These are phyloP conservation scores for Nephrotoma flavescens DNA, from an alignment of 2,888 invertebrate species.

Conservation along the genomic window DNA sequence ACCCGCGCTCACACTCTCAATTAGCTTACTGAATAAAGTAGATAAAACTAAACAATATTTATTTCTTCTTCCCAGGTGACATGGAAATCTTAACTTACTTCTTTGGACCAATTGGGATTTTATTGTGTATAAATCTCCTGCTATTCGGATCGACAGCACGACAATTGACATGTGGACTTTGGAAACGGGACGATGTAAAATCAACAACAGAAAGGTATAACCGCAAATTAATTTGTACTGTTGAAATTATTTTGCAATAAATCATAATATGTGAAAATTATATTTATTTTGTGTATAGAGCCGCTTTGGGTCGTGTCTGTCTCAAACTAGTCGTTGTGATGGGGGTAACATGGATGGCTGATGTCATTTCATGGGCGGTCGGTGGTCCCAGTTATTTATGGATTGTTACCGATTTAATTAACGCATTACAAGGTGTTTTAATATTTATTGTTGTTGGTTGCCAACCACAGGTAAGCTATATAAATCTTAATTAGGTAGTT, in stretches of 20 bases:
- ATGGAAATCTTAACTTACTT: slow-evolving; percentile 72
- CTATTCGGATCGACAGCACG: slow-evolving; percentile 69
- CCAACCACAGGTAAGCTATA: slow-evolving; percentile 56
- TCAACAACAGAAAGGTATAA: slow-evolving; percentile 58
- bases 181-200: slow-evolving; percentile 79
- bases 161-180: slow-evolving; percentile 72
- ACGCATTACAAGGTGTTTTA: slow-evolving; percentile 74
- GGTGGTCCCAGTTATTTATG: slow-evolving; percentile 69
- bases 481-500: neutral
- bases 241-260: neutral
- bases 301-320: slow-evolving; percentile 69
- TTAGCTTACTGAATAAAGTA: no score
- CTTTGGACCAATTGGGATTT: slow-evolving; percentile 67
- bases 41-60: neutral
- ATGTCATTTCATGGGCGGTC: slow-evolving; percentile 69
- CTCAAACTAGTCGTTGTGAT: slow-evolving; percentile 72
- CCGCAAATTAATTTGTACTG: slow-evolving; percentile 4
- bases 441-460: slow-evolving; percentile 81
- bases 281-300: slow-evolving; percentile 31
- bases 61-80: slow-evolving; percentile 38
- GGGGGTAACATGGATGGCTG: slow-evolving; percentile 67
- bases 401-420: slow-evolving; percentile 73
- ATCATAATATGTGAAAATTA: neutral
- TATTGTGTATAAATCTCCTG: slow-evolving; percentile 61
- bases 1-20: no score